These are phyloP conservation scores for Mungos mungo DNA, from an alignment of 2,113 vertebrate genomes.

Conservation along the genomic window DNA sequence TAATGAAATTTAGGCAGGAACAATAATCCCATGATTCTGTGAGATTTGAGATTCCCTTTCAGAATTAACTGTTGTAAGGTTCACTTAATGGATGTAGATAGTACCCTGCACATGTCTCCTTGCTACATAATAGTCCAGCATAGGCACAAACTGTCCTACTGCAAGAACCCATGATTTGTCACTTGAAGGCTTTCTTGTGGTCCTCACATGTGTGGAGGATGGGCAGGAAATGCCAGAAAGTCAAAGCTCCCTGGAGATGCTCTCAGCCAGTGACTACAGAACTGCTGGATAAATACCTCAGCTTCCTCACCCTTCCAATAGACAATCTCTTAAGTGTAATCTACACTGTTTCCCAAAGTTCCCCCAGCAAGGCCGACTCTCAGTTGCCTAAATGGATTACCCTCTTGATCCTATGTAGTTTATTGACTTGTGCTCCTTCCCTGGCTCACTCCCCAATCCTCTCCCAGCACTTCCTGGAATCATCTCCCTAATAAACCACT, in stretches of 20 bases:
- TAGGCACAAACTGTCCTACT: fast-evolving
- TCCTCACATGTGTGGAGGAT: background rate
- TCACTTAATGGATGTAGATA: background rate
- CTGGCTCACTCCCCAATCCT: background rate
- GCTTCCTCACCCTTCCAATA: background rate
- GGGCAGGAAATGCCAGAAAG: background rate
- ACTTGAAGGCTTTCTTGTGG: background rate
- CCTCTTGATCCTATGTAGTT: background rate
- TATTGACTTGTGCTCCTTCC: background rate
- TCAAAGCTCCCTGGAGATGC: background rate
- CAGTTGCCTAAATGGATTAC: background rate
- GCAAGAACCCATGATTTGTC: background rate
- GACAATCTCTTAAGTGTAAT: background rate
- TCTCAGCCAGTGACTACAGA: background rate
- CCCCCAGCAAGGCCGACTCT: background rate
- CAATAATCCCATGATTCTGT: background rate
- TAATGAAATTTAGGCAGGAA: background rate
- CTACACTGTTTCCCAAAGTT: background rate
- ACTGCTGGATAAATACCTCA: background rate
- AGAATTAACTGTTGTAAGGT: background rate
- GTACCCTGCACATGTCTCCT: background rate
- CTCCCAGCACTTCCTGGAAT: background rate
- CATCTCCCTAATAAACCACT: background rate
- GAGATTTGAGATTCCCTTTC: background rate
- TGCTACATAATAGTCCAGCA: too few relatives aligned